These are phyloP conservation scores for Pterocles orientalis DNA, from an alignment of 2,113 vertebrate species.

Conservation along the genomic window DNA sequence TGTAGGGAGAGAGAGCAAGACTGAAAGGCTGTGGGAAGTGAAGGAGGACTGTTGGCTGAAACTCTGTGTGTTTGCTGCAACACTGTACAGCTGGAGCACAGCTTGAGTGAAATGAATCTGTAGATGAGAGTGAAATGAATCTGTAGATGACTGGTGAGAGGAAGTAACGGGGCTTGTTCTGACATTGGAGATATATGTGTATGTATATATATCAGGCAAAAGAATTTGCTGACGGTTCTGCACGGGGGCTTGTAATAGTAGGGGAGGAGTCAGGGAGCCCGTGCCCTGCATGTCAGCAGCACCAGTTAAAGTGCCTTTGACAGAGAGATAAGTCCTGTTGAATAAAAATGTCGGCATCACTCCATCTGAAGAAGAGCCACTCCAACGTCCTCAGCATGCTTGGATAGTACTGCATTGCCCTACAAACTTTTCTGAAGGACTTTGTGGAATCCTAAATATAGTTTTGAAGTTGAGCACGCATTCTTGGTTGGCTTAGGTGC, in stretches of 20 bases:
- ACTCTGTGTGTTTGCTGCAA: constrained; percentile 12
- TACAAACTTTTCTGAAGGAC: not conserved
- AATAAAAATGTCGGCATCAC: not conserved
- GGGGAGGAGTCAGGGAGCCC: not conserved
- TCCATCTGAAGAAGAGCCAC: not conserved
- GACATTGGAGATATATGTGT: not conserved
- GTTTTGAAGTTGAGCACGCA: not conserved
- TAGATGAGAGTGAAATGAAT: constrained; percentile 47
- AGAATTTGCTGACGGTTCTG: constrained; percentile 25
- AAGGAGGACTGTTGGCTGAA: constrained; percentile 24
- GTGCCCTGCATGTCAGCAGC: not conserved
- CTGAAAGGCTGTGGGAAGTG: not conserved
- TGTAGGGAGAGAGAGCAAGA: not conserved
- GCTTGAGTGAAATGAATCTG: constrained; percentile 24
- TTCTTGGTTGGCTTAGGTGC: constrained; percentile 8
- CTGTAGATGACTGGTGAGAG: constrained; percentile 1
- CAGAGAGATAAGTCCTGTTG: not conserved
- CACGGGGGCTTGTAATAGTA: not conserved
- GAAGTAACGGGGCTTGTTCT: constrained; percentile 28
- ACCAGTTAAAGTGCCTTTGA: not conserved
- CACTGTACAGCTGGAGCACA: constrained; percentile 51
- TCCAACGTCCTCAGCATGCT: not conserved
- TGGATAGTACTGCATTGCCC: not conserved
- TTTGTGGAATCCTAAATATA: not conserved
- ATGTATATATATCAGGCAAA: not conserved